Evolutionary conservation across 2,797 vertebrate genomes (phyloP).

Genomic region (Benthosema pterotum): DNA sequence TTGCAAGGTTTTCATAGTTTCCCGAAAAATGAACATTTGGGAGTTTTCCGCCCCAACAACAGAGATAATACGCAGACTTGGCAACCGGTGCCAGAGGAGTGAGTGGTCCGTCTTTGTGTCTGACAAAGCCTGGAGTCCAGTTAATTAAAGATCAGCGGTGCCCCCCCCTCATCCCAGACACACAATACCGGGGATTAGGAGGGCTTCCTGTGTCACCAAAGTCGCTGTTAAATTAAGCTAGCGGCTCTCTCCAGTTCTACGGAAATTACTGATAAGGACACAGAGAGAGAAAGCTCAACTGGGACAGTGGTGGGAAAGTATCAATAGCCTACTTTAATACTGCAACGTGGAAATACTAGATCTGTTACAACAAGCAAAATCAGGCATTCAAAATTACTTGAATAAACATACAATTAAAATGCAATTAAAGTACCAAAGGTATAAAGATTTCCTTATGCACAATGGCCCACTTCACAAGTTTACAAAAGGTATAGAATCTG

Average conservation of each 20-base stretch:
- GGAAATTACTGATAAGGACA: conserved; percentile 34
- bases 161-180: conserved; percentile 25
- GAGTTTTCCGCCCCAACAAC: too few relatives aligned
- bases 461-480: too few relatives aligned
- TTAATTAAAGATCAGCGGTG: conserved; percentile 70
- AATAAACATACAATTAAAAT: too few relatives aligned
- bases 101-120: conserved; percentile 61
- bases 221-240: conserved; percentile 54
- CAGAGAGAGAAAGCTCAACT: too few relatives aligned
- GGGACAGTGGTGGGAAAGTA: not conserved
- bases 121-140: conserved; percentile 55
- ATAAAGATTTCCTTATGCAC: too few relatives aligned
- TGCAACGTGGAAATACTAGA: too few relatives aligned
- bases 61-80: too few relatives aligned
- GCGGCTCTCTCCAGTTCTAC: conserved; percentile 27
- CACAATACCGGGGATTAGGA: conserved; percentile 68
- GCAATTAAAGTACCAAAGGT: too few relatives aligned
- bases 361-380: too few relatives aligned
- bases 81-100: conserved; percentile 47
- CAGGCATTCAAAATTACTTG: too few relatives aligned
- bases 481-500: not conserved
- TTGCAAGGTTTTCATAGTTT: too few relatives aligned
- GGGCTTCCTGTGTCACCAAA: conserved; percentile 47
- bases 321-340: too few relatives aligned
- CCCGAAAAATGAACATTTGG: not conserved